Conservation (phyloP, 1,140 invertebrate species). For the Pomacea maculata region DNA sequence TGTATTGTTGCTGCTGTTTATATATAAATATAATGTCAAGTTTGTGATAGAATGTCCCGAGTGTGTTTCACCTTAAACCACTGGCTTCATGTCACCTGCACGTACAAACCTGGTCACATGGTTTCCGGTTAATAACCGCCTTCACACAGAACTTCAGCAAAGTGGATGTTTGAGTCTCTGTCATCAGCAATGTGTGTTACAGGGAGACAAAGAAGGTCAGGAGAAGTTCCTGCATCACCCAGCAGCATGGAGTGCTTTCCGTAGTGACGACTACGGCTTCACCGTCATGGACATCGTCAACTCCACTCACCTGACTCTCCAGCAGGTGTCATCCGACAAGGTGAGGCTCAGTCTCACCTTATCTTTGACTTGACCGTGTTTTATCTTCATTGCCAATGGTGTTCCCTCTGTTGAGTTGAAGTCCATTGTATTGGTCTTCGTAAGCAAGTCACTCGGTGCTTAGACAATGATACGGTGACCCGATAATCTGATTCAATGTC, state of each 20-base stretch:
- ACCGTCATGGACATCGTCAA: slow-evolving; percentile 78
- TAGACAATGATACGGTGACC: background rate
- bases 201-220: slow-evolving; percentile 74
- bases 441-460: background rate
- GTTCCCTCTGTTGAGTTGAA: background rate
- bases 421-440: background rate
- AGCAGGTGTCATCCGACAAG: slow-evolving; percentile 86
- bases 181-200: background rate
- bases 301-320: slow-evolving; percentile 92
- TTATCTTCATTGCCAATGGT: background rate
- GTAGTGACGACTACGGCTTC: slow-evolving; percentile 92
- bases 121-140: too few relatives aligned
- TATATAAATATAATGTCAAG: too few relatives aligned
- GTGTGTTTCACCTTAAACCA: too few relatives aligned
- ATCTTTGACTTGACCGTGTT: background rate
- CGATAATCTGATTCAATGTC: background rate
- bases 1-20: too few relatives aligned
- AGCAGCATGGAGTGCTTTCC: slow-evolving; percentile 73
- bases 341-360: slow-evolving; percentile 19
- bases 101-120: too few relatives aligned
- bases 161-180: too few relatives aligned
- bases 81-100: too few relatives aligned
- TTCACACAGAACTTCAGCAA: too few relatives aligned
- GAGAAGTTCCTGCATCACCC: slow-evolving; percentile 66
- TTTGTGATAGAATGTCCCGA: too few relatives aligned